Evolutionary conservation across 2,797 vertebrate genomes (phyloP).

Genomic region (Brotula barbata): DNA sequence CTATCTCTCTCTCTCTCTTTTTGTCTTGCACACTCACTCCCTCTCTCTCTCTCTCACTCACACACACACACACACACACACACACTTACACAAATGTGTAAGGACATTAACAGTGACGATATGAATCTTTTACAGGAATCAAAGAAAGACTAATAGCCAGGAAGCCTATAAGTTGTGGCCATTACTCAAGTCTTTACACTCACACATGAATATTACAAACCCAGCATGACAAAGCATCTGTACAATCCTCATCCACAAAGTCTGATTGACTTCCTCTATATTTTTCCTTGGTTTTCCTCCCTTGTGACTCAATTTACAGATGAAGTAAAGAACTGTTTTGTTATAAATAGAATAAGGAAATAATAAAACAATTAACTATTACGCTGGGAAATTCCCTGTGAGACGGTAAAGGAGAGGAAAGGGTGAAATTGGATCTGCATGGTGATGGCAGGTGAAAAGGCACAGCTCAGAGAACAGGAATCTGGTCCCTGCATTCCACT

Average conservation of each 20-base stretch:
- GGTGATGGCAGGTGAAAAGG: constrained; percentile 67
- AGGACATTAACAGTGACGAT: constrained; percentile 5
- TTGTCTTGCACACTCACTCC: not conserved
- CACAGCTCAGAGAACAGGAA: constrained; percentile 62
- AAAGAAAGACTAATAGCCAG: constrained; percentile 6
- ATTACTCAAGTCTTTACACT: not conserved
- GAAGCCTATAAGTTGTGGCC: constrained; percentile 8
- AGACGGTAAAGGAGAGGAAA: constrained; percentile 27
- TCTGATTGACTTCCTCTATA: constrained; percentile 15
- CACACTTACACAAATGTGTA: constrained; percentile 17
- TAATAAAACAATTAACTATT: no score
- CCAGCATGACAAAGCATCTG: constrained; percentile 59
- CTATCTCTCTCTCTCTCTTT: not conserved
- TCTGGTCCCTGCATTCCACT: constrained; percentile 58
- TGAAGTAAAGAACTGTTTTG: constrained; percentile 10
- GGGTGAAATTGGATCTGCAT: constrained; percentile 63
- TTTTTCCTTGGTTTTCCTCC: not conserved
- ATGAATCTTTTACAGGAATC: not conserved
- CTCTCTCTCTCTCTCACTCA: not conserved
- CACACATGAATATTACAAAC: constrained; percentile 33
- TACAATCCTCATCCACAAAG: constrained; percentile 21
- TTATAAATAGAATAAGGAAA: constrained; percentile 33
- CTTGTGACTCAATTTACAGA: not conserved
- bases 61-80: not conserved
- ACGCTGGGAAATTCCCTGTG: constrained; percentile 59